Base-by-base conservation (phyloP, 1,140 invertebrate genomes). In the Aricia agestis region DNA sequence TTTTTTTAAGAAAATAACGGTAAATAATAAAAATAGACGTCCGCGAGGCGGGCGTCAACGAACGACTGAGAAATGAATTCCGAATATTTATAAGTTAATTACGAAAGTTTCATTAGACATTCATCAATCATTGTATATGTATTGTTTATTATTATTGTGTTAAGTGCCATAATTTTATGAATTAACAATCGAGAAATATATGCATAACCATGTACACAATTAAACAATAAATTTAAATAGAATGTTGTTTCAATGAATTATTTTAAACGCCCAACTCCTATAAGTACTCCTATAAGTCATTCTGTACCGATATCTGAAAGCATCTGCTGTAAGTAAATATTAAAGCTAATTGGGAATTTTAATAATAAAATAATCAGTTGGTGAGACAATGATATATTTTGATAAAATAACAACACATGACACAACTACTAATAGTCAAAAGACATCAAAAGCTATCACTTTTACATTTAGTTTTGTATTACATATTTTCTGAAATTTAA, bases 161-260 rank as follows among this genome's bases (percentile, higher is more conserved):
- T 91, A 89, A 90, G 89, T 91, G 89, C 87, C 89, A 90, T 91
- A 91, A 89, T 89, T 91, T 89, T 89, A 91, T 88, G 85, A 90
- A 88, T 89, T 91, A 91, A 91, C 87, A 89, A 89, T 84, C 83
- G 84, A 91, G 87, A 84, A 87, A 84, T 90, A 81, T 89, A 87
- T 85, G 87, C 86, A 89, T 90, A 90, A 91, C 87, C 89, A 89
- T 91, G 85, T 91, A 91, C 87, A 91, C 87, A 91, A 91, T 88
- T 85, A 89, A 91, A 89, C 81, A 79, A 86, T 87, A 68, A 69
- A 87, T 90, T 79, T 84, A 85, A 86, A 83, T 59, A 85, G 74
- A 85, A 79, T 84, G 76, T 87, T 83, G 79, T 89, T 86, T 90
- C 68, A 82, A 78, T 83, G 10, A 25, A 6, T 19, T 63, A 17